Conservation (phyloP, 2,888 invertebrate species). For the Acrobasis suavella region DNA sequence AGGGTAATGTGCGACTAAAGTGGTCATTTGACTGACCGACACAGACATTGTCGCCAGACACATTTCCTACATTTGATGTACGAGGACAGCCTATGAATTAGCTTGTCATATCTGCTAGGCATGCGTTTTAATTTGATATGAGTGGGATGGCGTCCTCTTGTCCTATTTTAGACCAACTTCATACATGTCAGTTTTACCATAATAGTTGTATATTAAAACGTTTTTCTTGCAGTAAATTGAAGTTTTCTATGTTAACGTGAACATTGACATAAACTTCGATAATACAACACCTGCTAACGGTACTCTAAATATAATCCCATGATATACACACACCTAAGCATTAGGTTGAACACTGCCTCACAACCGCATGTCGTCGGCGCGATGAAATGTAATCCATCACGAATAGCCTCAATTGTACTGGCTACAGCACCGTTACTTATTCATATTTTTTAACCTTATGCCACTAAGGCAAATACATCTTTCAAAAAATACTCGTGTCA, state of each 20-base stretch:
- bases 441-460: background rate
- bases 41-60: background rate
- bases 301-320: background rate
- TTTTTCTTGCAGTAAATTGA: no score
- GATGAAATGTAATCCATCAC: constrained; percentile 16
- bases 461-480: background rate
- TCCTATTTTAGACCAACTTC: background rate
- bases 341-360: constrained; percentile 1
- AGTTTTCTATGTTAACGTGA: background rate
- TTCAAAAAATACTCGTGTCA: no score
- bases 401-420: background rate
- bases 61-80: constrained; percentile 3
- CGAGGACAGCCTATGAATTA: background rate
- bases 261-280: background rate
- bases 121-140: constrained; percentile 5
- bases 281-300: constrained; percentile 1
- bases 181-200: no score
- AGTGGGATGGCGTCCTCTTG: background rate
- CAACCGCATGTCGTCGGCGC: background rate
- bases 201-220: no score
- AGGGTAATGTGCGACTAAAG: constrained; percentile 1
- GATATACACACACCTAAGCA: background rate
- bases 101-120: background rate
- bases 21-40: constrained; percentile 6
- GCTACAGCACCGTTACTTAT: background rate